These are phyloP conservation scores for Verasper variegatus DNA, from an alignment of 2,113 vertebrate genomes.

Conservation along the genomic window DNA sequence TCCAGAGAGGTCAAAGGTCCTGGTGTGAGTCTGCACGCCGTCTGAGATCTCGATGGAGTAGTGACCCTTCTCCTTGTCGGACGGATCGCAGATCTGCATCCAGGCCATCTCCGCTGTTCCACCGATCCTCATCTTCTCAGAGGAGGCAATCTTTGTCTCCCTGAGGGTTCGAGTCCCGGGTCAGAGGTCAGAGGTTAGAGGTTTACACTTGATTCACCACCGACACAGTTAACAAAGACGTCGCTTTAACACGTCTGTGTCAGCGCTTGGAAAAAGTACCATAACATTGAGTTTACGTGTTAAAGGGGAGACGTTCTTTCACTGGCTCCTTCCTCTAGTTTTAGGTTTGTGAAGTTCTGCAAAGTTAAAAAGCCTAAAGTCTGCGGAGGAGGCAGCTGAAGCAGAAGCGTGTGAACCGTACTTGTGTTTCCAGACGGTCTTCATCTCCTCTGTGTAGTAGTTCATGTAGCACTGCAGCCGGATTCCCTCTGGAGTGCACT, in stretches of 20 bases:
- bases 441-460: constrained; percentile 97
- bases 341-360: too few relatives aligned
- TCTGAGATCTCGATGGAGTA: constrained; percentile 94
- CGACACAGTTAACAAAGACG: too few relatives aligned
- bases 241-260: too few relatives aligned
- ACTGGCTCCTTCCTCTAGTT: too few relatives aligned
- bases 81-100: constrained; percentile 95
- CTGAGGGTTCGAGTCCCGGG: constrained; percentile 68
- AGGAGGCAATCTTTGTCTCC: constrained; percentile 92
- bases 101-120: constrained; percentile 92
- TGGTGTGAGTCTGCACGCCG: constrained; percentile 84
- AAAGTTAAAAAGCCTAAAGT: too few relatives aligned
- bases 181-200: background rate
- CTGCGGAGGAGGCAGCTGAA: too few relatives aligned
- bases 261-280: too few relatives aligned
- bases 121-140: constrained; percentile 94
- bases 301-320: too few relatives aligned
- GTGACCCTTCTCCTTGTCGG: constrained; percentile 95
- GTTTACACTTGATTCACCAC: too few relatives aligned
- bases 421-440: constrained; percentile 93
- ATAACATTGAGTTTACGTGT: too few relatives aligned
- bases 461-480: constrained; percentile 95
- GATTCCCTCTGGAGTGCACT: constrained; percentile 96
- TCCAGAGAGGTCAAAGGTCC: constrained; percentile 92
- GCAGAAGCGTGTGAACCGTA: constrained; percentile 50